phyloP scores from a whole-genome alignment of 2,113 vertebrate species.

The Myiagra hebetior region DNA sequence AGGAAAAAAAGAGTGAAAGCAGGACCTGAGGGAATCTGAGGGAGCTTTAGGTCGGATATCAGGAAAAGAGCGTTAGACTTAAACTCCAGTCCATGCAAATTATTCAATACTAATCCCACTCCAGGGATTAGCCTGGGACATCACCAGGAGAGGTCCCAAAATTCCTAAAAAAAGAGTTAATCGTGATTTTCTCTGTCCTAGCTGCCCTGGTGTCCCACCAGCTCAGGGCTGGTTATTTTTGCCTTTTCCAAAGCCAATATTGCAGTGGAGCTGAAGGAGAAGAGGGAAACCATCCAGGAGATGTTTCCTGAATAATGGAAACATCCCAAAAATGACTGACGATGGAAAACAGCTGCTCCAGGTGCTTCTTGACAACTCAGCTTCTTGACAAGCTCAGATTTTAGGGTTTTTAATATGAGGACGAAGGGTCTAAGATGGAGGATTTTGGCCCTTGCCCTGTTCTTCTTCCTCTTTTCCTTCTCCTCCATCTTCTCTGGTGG shows the following conservation, averaged over 20 bases:
- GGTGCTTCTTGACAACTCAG: background rate
- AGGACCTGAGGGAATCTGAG: background rate
- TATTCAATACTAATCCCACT: background rate
- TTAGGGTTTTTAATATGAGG: too few species aligned
- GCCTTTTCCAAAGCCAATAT: accelerated
- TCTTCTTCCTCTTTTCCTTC: too few species aligned
- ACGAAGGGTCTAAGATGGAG: too few species aligned
- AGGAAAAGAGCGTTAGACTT: background rate
- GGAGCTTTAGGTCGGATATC: background rate
- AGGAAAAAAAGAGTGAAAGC: background rate
- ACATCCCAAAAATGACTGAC: background rate
- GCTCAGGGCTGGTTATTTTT: too few species aligned
- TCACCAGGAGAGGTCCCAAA: background rate
- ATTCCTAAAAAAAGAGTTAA: background rate
- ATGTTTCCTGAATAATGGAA: background rate
- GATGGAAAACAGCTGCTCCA: background rate
- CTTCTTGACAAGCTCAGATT: too few species aligned
- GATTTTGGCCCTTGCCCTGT: too few species aligned
- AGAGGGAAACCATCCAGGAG: background rate
- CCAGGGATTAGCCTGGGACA: background rate
- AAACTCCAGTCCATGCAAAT: background rate
- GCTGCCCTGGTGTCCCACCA: background rate
- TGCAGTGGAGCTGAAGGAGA: background rate
- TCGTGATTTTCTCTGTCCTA: background rate
- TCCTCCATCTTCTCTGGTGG: too few species aligned